These are phyloP conservation scores for Phylloscopus trochilus DNA, from an alignment of 2,113 vertebrate species.

Conservation along the genomic window DNA sequence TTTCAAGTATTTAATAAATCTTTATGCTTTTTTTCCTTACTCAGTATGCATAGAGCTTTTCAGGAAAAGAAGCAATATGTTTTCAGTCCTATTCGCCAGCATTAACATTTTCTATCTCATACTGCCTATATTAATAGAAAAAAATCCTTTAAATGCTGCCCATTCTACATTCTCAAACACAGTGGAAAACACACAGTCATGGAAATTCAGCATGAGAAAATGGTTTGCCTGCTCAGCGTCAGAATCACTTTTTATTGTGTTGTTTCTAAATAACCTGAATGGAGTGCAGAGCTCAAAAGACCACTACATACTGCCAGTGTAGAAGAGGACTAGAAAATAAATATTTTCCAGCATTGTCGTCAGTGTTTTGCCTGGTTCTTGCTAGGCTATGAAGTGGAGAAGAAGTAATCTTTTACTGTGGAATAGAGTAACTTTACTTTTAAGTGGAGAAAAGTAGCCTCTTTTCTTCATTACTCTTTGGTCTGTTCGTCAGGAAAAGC, in stretches of 20 bases:
- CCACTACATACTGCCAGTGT: not conserved
- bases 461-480: not conserved
- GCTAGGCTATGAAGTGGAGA: not conserved
- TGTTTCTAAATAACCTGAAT: not conserved
- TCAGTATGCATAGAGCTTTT: not conserved
- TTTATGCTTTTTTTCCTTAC: not conserved
- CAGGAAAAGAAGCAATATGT: not conserved
- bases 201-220: not conserved
- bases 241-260: not conserved
- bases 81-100: not conserved
- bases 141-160: not conserved
- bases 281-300: not conserved
- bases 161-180: not conserved
- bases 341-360: not conserved
- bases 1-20: not conserved
- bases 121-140: not conserved
- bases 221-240: not conserved
- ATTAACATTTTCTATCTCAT: not conserved
- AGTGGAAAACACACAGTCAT: not conserved
- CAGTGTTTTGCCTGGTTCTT: not conserved
- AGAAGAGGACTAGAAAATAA: not conserved
- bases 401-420: not conserved
- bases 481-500: not conserved
- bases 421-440: no score
- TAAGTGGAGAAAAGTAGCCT: no score